phyloP scores from a whole-genome alignment of 2,113 vertebrate genomes.

The Brachyhypopomus gauderio region DNA sequence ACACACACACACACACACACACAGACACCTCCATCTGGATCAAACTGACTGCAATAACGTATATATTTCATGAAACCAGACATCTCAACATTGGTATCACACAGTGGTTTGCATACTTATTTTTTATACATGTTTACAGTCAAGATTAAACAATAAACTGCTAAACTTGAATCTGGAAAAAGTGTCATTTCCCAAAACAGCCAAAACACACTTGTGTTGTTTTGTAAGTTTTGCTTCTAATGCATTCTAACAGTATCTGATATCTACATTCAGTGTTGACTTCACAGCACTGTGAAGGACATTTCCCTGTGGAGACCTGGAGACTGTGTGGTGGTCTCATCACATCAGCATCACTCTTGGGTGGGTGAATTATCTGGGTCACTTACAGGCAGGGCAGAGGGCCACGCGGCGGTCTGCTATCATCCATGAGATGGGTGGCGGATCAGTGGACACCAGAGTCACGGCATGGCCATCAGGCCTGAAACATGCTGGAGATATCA shows the following conservation, averaged over 20 bases:
- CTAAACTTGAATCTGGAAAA: too few relatives aligned
- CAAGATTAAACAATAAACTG: not conserved
- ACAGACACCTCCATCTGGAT: not conserved
- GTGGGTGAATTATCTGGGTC: conserved; percentile 27
- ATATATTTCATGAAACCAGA: too few relatives aligned
- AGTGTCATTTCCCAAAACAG: not conserved
- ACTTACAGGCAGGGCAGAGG: conserved; percentile 23
- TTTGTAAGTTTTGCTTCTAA: not conserved
- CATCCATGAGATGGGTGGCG: not conserved
- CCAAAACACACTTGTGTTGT: too few relatives aligned
- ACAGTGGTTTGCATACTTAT: not conserved
- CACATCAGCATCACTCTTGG: conserved; percentile 43
- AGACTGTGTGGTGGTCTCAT: conserved; percentile 35
- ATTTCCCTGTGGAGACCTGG: conserved; percentile 34
- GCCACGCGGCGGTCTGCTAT: conserved; percentile 11
- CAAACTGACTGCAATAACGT: too few relatives aligned
- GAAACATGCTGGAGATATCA: not conserved
- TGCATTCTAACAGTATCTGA: not conserved
- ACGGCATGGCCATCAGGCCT: not conserved
- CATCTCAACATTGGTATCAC: not conserved
- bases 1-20: not conserved
- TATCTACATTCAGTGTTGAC: conserved; percentile 16
- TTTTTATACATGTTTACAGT: not conserved
- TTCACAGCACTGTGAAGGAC: conserved; percentile 23
- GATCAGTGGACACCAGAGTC: conserved; percentile 22